A percentile compares a stretch with the other conserved stretches of the same genome.
Conservation (phyloP, 1,140 invertebrate species). For the Drosophila orosa region DNA sequence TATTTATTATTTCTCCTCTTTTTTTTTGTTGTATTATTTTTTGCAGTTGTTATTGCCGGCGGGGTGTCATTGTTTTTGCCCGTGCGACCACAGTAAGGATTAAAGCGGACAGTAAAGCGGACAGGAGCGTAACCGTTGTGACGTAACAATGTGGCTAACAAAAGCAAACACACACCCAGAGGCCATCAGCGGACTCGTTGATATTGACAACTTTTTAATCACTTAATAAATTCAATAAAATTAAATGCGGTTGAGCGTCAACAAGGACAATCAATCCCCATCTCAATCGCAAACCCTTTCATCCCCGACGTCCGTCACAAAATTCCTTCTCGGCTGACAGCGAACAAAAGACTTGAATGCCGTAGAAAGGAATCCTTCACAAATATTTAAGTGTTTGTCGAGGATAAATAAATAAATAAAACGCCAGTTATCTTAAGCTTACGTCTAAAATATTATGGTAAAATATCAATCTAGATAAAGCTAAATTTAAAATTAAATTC, state of each 20-base stretch:
- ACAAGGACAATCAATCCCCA: constrained; percentile 52
- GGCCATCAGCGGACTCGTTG: constrained; percentile 52
- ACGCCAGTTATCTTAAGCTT: too few species aligned
- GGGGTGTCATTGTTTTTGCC: constrained; percentile 48
- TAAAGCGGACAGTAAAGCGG: constrained; percentile 71
- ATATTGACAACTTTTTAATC: constrained; percentile 84
- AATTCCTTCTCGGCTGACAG: constrained; percentile 64
- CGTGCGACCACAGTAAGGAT: constrained; percentile 74
- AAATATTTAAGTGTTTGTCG: constrained; percentile 6
- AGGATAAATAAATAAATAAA: too few species aligned
- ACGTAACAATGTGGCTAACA: constrained; percentile 76
- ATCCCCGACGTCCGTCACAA: constrained; percentile 33
- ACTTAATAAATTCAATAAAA: constrained; percentile 84
- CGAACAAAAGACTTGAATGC: constrained; percentile 55
- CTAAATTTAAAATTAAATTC: too few species aligned
- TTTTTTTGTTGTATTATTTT: constrained; percentile 2
- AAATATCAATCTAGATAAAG: too few species aligned
- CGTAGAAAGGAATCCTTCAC: constrained; percentile 43
- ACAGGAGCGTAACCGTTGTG: constrained; percentile 52
- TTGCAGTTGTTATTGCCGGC: constrained; percentile 25
- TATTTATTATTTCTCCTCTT: constrained; percentile 10
- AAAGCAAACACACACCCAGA: constrained; percentile 61
- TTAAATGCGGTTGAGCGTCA: constrained; percentile 82
- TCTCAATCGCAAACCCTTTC: constrained; percentile 6
- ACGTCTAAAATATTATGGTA: too few species aligned